Conservation (phyloP, 2,113 vertebrate genomes). For the Falcunculus frontatus region DNA sequence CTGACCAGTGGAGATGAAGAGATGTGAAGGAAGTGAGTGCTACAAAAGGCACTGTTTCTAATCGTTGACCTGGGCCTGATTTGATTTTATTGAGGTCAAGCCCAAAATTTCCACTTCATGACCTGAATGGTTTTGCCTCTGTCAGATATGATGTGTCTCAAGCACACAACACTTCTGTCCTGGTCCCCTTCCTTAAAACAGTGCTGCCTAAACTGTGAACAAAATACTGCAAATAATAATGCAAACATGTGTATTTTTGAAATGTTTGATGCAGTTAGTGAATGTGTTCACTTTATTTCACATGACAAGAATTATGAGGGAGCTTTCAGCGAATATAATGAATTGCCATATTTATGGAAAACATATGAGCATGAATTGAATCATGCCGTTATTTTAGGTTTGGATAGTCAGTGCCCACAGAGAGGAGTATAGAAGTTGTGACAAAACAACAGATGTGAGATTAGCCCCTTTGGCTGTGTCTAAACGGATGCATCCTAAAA, state of each 20-base stretch:
- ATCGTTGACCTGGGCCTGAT: not conserved
- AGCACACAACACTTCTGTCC: not conserved
- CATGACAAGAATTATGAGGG: not conserved
- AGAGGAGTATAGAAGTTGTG: constrained; percentile 40
- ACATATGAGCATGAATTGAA: constrained; percentile 27
- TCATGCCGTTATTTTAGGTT: constrained; percentile 39
- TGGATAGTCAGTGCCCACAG: constrained; percentile 16
- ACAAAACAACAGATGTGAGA: constrained; percentile 58
- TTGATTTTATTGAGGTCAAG: not conserved
- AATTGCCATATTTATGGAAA: constrained; percentile 42
- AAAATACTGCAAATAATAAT: not conserved
- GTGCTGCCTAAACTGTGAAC: not conserved
- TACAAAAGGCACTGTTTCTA: not conserved
- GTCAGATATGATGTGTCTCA: not conserved
- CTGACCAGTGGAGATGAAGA: not conserved
- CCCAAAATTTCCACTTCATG: not conserved
- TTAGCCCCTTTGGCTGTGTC: constrained; percentile 42
- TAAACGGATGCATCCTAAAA: constrained; percentile 1
- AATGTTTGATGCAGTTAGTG: not conserved
- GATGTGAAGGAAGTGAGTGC: not conserved
- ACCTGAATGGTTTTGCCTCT: not conserved
- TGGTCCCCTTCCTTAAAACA: not conserved
- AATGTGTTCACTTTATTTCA: not conserved
- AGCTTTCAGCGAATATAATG: not conserved
- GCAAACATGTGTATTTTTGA: not conserved